Base-by-base conservation (phyloP, 1,140 invertebrate species). In the Drosophila punjabiensis region DNA sequence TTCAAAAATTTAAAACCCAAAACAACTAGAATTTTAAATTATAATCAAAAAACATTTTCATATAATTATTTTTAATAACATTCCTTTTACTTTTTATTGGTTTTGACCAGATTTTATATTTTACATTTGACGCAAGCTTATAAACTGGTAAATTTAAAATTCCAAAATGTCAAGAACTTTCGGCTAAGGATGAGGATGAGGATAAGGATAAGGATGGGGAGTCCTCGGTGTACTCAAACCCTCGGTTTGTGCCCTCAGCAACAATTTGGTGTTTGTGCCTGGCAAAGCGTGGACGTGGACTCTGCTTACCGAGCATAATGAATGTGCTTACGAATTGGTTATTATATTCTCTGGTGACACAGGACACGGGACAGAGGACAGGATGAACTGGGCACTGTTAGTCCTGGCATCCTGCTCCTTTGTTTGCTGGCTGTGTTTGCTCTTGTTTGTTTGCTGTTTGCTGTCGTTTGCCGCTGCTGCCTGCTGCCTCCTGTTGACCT, bases 271-370 rank as follows among this genome's bases (percentile, higher is more conserved):
- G 68, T 71, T 52, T 35, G 37, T 41, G 13, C 20, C 20, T 13
- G 65, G 24, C 24, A 5, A 32, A 39, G 30, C 48, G 56, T n/a
- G 59, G 63, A 16, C 67, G 59, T 32, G 60, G 63, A 28, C 53
- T 74, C 47, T 74, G 62, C 79, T 62, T 81, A 60, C 63, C 47
- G 70, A 68, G 59, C 81, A 84, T 79, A 79, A 73, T 84, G 76
- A 88, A 81, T 77, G 84, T 84, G 85, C 85, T 89, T 88, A 89
- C 85, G 85, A 88, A 89, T 88, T 89, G 85, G 85, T 79, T 81
- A 88, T 88, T 81, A 88, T 75, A 74, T 64, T 77, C 79, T 76
- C 20, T 65, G 30, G 58, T 52, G 69, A 41, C 53, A 68, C 37
- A 47, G 60, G 48, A 67, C 43, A 68, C 28, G 28, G 16, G 28